A percentile compares a stretch with the other conserved stretches of the same genome.
These are phyloP conservation scores for Phaetusa simplex DNA, from an alignment of 2,113 vertebrate genomes.

Conservation along the genomic window DNA sequence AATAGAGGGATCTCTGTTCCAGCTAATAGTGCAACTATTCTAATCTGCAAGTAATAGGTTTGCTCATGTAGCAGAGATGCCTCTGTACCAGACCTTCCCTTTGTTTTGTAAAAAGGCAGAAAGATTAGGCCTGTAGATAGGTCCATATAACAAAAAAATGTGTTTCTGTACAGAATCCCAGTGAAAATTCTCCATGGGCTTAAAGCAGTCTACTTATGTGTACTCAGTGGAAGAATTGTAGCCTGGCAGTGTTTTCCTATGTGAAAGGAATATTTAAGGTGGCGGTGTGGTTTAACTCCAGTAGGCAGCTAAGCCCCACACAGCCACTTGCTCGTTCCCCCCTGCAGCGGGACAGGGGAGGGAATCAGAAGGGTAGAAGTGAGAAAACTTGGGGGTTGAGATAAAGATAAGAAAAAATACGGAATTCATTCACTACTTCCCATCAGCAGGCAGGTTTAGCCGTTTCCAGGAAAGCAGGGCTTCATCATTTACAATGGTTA, in stretches of 20 bases:
- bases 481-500: not conserved
- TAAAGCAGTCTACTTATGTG: rapidly evolving
- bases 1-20: not conserved
- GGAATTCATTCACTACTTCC: not conserved
- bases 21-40: rapidly evolving
- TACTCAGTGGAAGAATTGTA: not conserved
- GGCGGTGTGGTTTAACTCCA: not conserved
- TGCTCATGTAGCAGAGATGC: not conserved
- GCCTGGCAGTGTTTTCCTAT: not conserved
- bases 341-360: rapidly evolving
- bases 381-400: not conserved
- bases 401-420: not conserved
- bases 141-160: not conserved
- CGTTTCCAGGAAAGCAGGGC: not conserved
- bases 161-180: not conserved
- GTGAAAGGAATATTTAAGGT: not conserved
- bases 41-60: too few species aligned
- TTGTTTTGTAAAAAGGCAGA: not conserved
- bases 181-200: not conserved
- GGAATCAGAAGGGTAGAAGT: not conserved
- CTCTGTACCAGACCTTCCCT: too few species aligned
- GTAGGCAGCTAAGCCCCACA: rapidly evolving
- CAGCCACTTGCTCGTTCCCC: not conserved
- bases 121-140: not conserved
- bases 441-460: not conserved